Conservation (phyloP, 2,797 vertebrate genomes). For the Microctenopoma stevenorrisi region DNA sequence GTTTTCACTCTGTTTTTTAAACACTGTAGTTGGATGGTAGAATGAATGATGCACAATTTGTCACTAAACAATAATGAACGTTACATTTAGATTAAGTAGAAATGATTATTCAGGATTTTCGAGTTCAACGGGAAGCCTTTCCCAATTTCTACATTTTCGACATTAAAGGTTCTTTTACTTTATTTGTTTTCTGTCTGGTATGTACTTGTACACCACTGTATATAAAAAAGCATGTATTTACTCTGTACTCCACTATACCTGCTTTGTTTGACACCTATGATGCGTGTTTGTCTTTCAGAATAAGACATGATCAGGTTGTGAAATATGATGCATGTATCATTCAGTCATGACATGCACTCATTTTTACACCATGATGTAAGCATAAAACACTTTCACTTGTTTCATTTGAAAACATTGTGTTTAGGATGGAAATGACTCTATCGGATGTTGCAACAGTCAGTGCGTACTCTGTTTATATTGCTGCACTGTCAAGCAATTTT, state of each 20-base stretch:
- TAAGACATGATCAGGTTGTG: no score
- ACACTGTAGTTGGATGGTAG: background rate
- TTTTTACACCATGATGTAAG: background rate
- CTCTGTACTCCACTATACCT: no score
- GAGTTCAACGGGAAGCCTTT: background rate
- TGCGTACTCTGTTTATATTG: no score
- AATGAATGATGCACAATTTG: background rate
- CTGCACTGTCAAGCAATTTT: no score
- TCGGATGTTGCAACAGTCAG: no score
- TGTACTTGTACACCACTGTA: no score
- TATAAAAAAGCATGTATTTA: no score
- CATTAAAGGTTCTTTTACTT: background rate
- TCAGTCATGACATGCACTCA: background rate
- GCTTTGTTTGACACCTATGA: no score
- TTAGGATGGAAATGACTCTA: no score
- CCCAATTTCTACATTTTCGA: background rate
- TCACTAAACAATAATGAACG: background rate
- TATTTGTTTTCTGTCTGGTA: background rate
- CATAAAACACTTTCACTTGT: background rate
- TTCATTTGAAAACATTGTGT: no score
- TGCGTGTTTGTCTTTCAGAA: no score
- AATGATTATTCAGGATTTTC: background rate
- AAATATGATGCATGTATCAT: background rate
- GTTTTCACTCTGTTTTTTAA: background rate
- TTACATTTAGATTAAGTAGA: conserved; percentile 1